Percentiles rank a stretch among this genome's conserved stretches.
phyloP scores from a whole-genome alignment of 2,888 invertebrate species.

The Diploptera punctata region DNA sequence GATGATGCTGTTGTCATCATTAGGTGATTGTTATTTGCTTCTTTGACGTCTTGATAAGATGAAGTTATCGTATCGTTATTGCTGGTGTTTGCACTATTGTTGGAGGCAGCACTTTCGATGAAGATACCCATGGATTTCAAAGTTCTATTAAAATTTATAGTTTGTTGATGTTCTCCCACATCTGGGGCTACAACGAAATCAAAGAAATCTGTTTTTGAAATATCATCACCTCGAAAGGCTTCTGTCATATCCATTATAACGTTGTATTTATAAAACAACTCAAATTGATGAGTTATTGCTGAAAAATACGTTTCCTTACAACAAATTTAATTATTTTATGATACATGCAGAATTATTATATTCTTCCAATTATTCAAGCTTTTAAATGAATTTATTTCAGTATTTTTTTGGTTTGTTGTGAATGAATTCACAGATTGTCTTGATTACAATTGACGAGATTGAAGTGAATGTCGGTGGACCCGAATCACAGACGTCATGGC shows the following conservation, averaged over 20 bases:
- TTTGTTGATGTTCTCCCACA: slow-evolving; percentile 67
- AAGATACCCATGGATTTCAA: slow-evolving; percentile 73
- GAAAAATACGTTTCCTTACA: no score
- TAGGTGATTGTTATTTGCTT: slow-evolving; percentile 63
- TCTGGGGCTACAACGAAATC: slow-evolving; percentile 87
- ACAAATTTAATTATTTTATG: no score
- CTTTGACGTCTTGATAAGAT: slow-evolving; percentile 60
- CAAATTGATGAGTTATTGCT: no score
- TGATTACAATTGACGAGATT: not conserved
- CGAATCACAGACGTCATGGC: not conserved
- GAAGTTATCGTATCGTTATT: slow-evolving; percentile 56
- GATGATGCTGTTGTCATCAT: slow-evolving; percentile 34
- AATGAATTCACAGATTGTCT: no score
- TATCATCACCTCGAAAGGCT: slow-evolving; percentile 78
- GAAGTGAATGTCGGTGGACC: not conserved
- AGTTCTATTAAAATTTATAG: slow-evolving; percentile 69
- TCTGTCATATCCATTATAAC: slow-evolving; percentile 80
- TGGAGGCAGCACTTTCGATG: slow-evolving; percentile 55
- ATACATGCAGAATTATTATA: no score
- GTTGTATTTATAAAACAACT: no score
- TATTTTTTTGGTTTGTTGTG: no score
- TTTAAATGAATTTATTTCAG: no score
- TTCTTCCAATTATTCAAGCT: no score
- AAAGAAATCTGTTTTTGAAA: slow-evolving; percentile 88
- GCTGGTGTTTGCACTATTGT: slow-evolving; percentile 72